These are phyloP conservation scores for human DNA, from an alignment of 2,113 vertebrate genomes.

Conservation along the genomic window DNA sequence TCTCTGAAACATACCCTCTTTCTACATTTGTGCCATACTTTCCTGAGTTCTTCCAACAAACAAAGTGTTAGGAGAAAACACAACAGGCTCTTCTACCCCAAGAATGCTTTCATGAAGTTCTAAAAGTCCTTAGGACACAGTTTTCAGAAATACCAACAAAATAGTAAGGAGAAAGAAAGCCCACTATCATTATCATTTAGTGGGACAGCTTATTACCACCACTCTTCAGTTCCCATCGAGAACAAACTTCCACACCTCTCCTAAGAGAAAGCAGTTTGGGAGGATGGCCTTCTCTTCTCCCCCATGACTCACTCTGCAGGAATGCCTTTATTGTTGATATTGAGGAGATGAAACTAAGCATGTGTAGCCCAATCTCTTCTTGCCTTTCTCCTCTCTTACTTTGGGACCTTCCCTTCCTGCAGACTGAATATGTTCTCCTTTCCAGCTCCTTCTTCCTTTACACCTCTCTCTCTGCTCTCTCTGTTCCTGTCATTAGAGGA, in stretches of 20 bases:
- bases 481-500: background rate
- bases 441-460: background rate
- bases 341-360: background rate
- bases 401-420: background rate
- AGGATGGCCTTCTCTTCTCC: background rate
- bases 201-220: background rate
- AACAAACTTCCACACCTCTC: background rate
- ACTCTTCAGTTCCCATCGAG: background rate
- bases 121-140: background rate
- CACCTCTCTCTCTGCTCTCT: background rate
- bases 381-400: background rate
- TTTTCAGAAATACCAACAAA: background rate
- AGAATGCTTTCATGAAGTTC: background rate
- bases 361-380: background rate
- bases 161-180: background rate
- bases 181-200: background rate
- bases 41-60: background rate
- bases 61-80: background rate
- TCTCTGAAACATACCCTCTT: background rate
- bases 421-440: background rate
- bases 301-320: background rate
- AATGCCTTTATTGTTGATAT: background rate
- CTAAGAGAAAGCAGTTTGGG: background rate
- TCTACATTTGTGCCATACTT: background rate
- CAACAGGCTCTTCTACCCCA: background rate